Evolutionary conservation across 2,113 vertebrate genomes (phyloP).

Genomic region (Natator depressus): DNA sequence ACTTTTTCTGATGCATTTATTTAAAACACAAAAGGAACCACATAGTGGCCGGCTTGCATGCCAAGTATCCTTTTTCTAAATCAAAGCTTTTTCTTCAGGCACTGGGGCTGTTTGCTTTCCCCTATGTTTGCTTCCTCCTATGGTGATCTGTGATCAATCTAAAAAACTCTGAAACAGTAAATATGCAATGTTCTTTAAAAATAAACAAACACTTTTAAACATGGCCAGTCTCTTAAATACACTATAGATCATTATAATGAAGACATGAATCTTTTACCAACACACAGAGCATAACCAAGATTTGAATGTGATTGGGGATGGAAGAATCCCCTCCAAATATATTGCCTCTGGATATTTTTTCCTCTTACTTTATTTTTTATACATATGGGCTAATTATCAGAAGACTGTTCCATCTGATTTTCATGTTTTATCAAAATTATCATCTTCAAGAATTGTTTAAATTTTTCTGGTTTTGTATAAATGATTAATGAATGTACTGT

Average conservation of each 20-base stretch:
- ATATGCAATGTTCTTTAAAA: conserved; percentile 28
- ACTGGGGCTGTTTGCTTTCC: not conserved
- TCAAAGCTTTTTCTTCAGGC: not conserved
- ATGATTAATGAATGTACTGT: conserved; percentile 70
- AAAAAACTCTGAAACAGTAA: conserved; percentile 31
- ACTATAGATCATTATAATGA: conserved; percentile 63
- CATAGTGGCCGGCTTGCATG: not conserved
- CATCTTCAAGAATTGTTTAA: conserved; percentile 65
- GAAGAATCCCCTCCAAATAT: not conserved
- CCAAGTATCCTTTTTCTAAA: not conserved
- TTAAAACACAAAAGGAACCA: not conserved
- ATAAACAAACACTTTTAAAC: conserved; percentile 70
- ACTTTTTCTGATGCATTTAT: not conserved
- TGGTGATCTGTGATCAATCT: conserved; percentile 13
- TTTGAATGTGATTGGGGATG: not conserved
- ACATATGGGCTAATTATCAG: not conserved
- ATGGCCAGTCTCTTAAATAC: conserved; percentile 54
- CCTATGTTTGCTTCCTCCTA: not conserved
- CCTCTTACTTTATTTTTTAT: not conserved
- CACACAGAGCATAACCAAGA: not conserved
- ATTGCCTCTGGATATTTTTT: not conserved
- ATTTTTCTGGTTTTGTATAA: conserved; percentile 60
- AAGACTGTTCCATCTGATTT: conserved; percentile 29
- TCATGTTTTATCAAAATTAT: conserved; percentile 62
- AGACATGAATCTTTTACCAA: conserved; percentile 30